phyloP scores from a whole-genome alignment of 2,113 vertebrate species.

The Parus major region DNA sequence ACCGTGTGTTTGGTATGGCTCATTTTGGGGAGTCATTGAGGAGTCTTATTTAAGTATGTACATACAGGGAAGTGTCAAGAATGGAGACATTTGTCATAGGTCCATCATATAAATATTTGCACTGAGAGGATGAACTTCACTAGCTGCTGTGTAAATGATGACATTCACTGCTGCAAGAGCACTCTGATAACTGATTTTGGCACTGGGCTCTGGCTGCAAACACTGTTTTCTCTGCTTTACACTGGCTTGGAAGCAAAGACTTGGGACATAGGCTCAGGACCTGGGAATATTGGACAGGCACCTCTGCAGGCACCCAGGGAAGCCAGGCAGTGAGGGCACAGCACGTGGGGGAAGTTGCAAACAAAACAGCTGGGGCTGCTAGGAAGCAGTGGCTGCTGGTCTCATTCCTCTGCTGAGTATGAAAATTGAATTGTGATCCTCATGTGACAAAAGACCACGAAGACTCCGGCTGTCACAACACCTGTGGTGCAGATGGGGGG shows the following conservation, averaged over 20 bases:
- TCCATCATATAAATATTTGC: constrained; percentile 29
- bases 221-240: background rate
- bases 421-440: background rate
- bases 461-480: background rate
- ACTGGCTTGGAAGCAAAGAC: background rate
- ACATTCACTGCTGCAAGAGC: background rate
- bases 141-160: constrained; percentile 45
- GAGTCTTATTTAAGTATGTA: constrained; percentile 44
- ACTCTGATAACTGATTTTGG: background rate
- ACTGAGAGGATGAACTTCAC: background rate
- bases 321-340: background rate
- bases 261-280: background rate
- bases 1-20: background rate
- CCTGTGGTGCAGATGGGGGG: background rate
- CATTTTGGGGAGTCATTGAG: constrained; percentile 15
- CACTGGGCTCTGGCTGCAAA: background rate
- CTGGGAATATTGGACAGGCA: background rate
- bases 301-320: background rate
- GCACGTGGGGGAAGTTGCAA: background rate
- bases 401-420: background rate
- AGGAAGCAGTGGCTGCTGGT: background rate
- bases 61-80: constrained; percentile 33
- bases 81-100: constrained; percentile 8
- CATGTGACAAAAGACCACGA: background rate
- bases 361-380: background rate